Base-by-base conservation (phyloP, 2,888 invertebrate species). In the Callosobruchus maculatus region DNA sequence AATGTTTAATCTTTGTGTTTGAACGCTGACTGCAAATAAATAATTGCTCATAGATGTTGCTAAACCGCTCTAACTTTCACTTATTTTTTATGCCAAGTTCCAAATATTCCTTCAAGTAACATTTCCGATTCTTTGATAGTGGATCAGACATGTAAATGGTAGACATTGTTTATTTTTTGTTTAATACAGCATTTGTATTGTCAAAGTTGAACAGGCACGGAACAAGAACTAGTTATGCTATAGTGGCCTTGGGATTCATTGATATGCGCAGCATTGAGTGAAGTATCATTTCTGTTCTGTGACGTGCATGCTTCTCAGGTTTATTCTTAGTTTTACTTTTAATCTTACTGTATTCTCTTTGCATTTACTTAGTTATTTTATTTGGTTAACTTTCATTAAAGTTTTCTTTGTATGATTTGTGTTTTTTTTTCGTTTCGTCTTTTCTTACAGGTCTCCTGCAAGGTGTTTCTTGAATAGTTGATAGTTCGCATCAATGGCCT, bases 331-430 rank as follows among this genome's bases (percentile, higher is more conserved):
- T 80, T 78, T 80, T 70, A 78, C 77, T 79, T 78, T 80, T 78
- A 77, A 78, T 68, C 22, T 77, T 76, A 75, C 81, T 80, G 77
- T 79, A 78, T 71, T 77, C 76, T 78, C 22, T 68, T 68, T 80
- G 79, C 81, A 81, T 82, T 82, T 81, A 82, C 80, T 79, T 74
- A 75, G 77, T 74, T 76, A 75, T 79, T 78, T 79, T 78, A 79
- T 80, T 81, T 80, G 79, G 74, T 79, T 81, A 76, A 78, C 82
- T 79, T 82, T 80, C 72, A 83, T 82, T 83, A 82, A 84, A 81
- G 77, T 81, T 81, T 83, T 81, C 78, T 80, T 80, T 81, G 75
- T 81, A 80, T 81, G 78, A 81, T 81, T 81, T 79, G 81, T 81
- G 77, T 71, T 76, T 79, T 80, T 80, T 79, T 78, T 78, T 80